phyloP scores from a whole-genome alignment of 2,797 vertebrate species.

The Urocyon cinereoargenteus region DNA sequence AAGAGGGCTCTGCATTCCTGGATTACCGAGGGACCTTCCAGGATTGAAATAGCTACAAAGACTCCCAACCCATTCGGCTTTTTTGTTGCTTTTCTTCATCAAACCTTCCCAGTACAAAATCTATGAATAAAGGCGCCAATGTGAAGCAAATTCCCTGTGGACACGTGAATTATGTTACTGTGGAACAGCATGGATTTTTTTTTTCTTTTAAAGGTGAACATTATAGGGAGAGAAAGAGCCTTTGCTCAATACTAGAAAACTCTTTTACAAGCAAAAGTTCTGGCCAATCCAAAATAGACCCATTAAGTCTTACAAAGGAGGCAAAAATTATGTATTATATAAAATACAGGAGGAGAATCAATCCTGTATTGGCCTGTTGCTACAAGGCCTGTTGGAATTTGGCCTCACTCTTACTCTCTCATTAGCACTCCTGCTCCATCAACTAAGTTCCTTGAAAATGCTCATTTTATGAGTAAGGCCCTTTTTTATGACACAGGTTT shows the following conservation, averaged over 20 bases:
- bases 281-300: background rate
- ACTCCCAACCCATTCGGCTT: background rate
- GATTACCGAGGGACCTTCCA: background rate
- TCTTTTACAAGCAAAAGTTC: background rate
- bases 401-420: background rate
- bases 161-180: background rate
- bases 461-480: background rate
- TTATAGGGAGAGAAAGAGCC: background rate
- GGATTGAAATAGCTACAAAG: background rate
- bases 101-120: background rate
- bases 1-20: background rate
- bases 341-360: background rate
- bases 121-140: background rate
- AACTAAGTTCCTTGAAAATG: background rate
- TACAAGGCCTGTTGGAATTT: background rate
- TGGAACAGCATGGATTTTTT: background rate
- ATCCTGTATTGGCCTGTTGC: too few species aligned
- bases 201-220: background rate
- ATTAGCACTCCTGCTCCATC: background rate
- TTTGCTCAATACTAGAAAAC: slow-evolving; percentile 29
- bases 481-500: background rate
- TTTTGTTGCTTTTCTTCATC: slow-evolving; percentile 9
- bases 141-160: slow-evolving; percentile 9
- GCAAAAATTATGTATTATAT: background rate
- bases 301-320: background rate